These are phyloP conservation scores for Sinosuthora webbiana DNA, from an alignment of 2,113 vertebrate genomes.

Conservation along the genomic window DNA sequence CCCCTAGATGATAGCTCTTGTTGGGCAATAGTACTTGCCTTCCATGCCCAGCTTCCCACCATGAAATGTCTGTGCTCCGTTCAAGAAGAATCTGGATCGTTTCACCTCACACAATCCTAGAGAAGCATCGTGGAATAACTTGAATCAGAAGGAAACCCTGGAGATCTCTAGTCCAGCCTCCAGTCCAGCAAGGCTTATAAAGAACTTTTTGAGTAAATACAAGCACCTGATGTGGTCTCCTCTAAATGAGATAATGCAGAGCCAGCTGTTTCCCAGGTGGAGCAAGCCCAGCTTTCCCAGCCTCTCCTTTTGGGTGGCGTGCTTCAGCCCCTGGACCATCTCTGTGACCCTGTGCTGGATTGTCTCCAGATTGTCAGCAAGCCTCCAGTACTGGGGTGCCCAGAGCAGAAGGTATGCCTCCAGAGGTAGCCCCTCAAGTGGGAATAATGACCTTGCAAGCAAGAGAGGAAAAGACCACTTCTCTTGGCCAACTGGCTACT, in stretches of 20 bases:
- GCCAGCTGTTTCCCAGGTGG: not conserved
- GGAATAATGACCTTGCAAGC: not conserved
- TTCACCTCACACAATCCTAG: not conserved
- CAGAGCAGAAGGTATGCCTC: not conserved
- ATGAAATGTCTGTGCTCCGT: not conserved
- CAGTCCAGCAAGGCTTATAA: not conserved
- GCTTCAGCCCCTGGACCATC: not conserved
- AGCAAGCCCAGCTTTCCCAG: not conserved
- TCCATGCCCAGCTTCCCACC: not conserved
- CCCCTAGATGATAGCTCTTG: not conserved
- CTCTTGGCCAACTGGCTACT: not conserved
- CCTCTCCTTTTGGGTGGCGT: not conserved
- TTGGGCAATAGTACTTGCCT: not conserved
- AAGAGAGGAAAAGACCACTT: not conserved
- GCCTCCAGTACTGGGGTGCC: not conserved
- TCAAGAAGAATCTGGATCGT: not conserved
- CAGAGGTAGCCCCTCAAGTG: not conserved
- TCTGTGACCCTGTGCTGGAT: rapidly evolving
- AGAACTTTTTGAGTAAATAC: not conserved
- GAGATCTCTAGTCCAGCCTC: not conserved
- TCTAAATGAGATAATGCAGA: not conserved
- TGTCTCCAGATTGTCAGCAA: not conserved
- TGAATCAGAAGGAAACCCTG: not conserved
- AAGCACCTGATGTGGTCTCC: not conserved
- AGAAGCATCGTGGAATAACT: not conserved